Evolutionary conservation across 2,113 vertebrate genomes (phyloP), one percentile per base, ranked within the genome.

Genomic region (Chunga burmeisteri): DNA sequence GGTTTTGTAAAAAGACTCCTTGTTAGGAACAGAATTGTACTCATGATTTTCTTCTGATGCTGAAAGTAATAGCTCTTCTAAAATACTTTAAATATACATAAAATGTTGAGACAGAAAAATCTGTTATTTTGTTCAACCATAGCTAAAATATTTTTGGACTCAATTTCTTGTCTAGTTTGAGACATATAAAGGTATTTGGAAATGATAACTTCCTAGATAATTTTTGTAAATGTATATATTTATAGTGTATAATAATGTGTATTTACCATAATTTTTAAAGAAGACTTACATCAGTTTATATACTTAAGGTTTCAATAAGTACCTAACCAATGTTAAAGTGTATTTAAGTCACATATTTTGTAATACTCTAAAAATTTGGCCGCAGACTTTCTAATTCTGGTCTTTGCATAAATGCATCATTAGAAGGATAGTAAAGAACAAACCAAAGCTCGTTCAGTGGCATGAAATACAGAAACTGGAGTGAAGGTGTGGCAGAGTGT

Each of bases 401-500:
- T 62, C 22, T 44, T 58, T 32, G 32, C 34, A 21, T 29, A 21
- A 21, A 27, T 22, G 42, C 36, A 18, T 63, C 13, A 2, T 32
- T 49, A 22, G 42, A 83, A 82, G 8, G 23, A 26, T 40, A n/a
- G 16, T 40, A 40, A 65, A 52, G 50, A 68, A 17, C 55, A 50
- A 25, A 49, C 6, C 32, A 23, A 56, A 56, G 9, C 32, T 46
- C 25, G 40, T 34, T 65, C 20, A n/a, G 19, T 18, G 27, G 46
- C 52, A 23, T 22, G 21, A 47, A 34, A 11, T 53, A 11, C 2
- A 4, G 44, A 7, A 66, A 11, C 29, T 26, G 44, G 25, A 47
- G 38, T 30, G 27, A 16, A 40, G 44, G 7, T 14, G 16, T 50
- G 56, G 29, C 40, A 55, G 40, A 49, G 22, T 0, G 0, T 34